phyloP scores from a whole-genome alignment of 2,797 vertebrate species.

The Melanotaenia boesemani region DNA sequence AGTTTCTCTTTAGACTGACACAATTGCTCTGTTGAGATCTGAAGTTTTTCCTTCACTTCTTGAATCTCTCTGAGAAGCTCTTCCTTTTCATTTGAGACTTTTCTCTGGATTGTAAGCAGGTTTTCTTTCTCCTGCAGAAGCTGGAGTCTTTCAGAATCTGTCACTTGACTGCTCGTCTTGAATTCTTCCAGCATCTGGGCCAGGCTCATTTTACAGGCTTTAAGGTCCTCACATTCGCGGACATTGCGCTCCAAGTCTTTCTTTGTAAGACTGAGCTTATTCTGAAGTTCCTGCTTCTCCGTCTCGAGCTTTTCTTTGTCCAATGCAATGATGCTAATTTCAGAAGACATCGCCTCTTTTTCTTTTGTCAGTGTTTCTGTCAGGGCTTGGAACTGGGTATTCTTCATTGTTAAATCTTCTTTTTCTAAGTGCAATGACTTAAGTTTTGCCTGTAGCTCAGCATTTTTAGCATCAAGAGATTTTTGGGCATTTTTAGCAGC shows the following conservation, averaged over 20 bases:
- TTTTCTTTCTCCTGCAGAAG: constrained; percentile 90
- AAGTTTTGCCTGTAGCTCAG: constrained; percentile 76
- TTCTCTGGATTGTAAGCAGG: constrained; percentile 82
- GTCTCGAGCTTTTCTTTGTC: constrained; percentile 76
- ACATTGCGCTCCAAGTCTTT: constrained; percentile 75
- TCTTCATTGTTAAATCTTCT: constrained; percentile 79
- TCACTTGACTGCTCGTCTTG: constrained; percentile 85
- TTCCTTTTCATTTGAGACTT: constrained; percentile 84
- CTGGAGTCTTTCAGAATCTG: constrained; percentile 84
- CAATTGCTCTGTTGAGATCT: constrained; percentile 69
- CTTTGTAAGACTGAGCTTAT: constrained; percentile 70
- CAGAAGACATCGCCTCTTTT: constrained; percentile 63
- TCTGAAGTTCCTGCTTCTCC: constrained; percentile 75
- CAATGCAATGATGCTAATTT: constrained; percentile 57
- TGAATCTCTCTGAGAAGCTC: constrained; percentile 82
- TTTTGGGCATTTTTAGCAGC: constrained; percentile 73
- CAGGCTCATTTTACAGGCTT: constrained; percentile 83
- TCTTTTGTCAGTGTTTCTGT: constrained; percentile 75
- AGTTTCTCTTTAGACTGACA: constrained; percentile 67
- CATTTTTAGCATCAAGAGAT: constrained; percentile 71
- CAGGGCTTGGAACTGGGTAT: constrained; percentile 68
- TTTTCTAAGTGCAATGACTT: constrained; percentile 78
- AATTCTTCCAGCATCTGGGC: constrained; percentile 86
- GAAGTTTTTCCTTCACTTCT: constrained; percentile 80
- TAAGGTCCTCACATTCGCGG: constrained; percentile 82